phyloP scores from a whole-genome alignment of 2,797 vertebrate genomes.

The Hozukius guyotensis region DNA sequence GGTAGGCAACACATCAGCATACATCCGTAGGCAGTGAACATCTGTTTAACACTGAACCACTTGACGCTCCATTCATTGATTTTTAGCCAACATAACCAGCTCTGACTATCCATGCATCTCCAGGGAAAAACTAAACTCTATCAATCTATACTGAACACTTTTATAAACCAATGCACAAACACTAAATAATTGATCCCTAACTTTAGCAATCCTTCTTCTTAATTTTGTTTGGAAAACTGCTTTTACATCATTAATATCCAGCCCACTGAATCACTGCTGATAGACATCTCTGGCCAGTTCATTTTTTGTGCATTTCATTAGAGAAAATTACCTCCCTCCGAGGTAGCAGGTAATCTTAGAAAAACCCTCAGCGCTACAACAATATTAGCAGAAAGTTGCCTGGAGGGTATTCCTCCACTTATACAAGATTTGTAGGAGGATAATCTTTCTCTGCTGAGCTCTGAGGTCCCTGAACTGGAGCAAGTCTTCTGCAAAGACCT shows the following conservation, averaged over 20 bases:
- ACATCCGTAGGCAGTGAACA: not conserved
- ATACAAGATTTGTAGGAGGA: slow-evolving; percentile 12
- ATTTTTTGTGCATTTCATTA: slow-evolving; percentile 15
- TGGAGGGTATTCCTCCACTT: slow-evolving; percentile 12
- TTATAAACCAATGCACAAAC: not conserved
- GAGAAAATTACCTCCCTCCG: slow-evolving; percentile 9
- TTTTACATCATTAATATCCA: slow-evolving; percentile 10
- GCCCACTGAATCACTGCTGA: not conserved
- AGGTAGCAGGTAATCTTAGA: slow-evolving; percentile 19
- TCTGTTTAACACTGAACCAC: not conserved
- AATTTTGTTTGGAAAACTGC: not conserved
- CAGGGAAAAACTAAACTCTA: not conserved
- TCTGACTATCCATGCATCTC: not conserved
- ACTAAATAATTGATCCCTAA: not conserved
- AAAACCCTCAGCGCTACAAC: not conserved
- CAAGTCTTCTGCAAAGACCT: not conserved
- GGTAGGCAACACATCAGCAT: too few relatives aligned
- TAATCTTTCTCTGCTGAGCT: slow-evolving; percentile 13
- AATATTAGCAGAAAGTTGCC: not conserved
- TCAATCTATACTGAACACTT: not conserved
- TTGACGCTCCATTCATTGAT: not conserved
- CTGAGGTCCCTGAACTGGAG: not conserved
- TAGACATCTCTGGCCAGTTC: not conserved
- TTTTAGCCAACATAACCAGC: not conserved
- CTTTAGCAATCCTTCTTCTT: not conserved